Conservation (phyloP, 1,140 invertebrate species). For the Drosophila repletoides region DNA sequence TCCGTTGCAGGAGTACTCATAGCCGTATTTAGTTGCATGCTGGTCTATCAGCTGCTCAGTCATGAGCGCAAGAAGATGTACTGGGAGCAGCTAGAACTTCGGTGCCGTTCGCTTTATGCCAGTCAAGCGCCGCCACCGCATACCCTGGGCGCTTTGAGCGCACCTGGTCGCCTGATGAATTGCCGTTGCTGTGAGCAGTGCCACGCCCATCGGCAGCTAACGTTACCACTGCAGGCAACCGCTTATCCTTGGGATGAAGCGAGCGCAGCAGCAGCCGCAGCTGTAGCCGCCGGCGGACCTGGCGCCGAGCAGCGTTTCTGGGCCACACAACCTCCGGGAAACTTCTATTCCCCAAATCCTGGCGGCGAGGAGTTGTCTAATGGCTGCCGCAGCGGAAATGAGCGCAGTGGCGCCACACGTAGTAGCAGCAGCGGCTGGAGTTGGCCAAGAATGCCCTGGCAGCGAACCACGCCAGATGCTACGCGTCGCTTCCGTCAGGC, state of each 20-base stretch:
- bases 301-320: constrained; percentile 65
- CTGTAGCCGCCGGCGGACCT: constrained; percentile 43
- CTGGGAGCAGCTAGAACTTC: constrained; percentile 93
- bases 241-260: constrained; percentile 78
- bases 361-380: constrained; percentile 83
- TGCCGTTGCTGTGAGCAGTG: constrained; percentile 82
- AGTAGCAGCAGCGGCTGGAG: constrained; percentile 85
- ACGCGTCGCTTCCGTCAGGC: constrained; percentile 73
- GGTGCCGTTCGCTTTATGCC: constrained; percentile 90
- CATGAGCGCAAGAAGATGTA: constrained; percentile 97
- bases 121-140: constrained; percentile 83
- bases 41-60: constrained; percentile 92
- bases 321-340: constrained; percentile 83
- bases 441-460: constrained; percentile 85
- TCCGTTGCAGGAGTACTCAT: constrained; percentile 94
- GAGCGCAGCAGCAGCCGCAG: constrained; percentile 52
- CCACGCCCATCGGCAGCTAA: constrained; percentile 75
- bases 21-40: constrained; percentile 95
- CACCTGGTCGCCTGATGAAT: constrained; percentile 60
- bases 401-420: constrained; percentile 78
- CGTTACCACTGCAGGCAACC: constrained; percentile 56
- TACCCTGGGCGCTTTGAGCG: constrained; percentile 45
- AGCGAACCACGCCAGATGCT: constrained; percentile 72
- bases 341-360: constrained; percentile 92
- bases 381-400: constrained; percentile 21